Base-by-base conservation (phyloP, 1,140 invertebrate genomes). In the Galleria mellonella region DNA sequence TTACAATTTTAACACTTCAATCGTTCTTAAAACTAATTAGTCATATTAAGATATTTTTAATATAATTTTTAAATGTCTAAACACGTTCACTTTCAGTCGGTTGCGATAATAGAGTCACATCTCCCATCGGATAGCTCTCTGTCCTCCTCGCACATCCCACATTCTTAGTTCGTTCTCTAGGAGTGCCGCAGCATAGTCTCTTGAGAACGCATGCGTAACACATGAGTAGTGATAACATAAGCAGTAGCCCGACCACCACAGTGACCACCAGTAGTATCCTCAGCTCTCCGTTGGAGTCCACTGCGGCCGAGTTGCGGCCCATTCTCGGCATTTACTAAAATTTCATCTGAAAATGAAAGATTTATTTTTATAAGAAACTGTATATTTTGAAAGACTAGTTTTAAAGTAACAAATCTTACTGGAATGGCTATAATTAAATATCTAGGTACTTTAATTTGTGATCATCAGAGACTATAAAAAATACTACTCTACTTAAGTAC, bases 151-250 rank as follows among this genome's bases (percentile, higher is more conserved):
- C 72, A 36, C 59, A 62, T 9, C 65, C 74, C 44, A 73, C 45
- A 23, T 84, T 60, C 54, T 86, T 82, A 17, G 74, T 63, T 35
- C 76, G 62, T 43, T 86, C 83, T 30, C 78, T 62, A 0, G 81
- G 61, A 9, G 73, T 73, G 17, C 78, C 73, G 36, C 87, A 89
- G 55, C 87, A 89, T 0, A 89, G 69, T 43, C 87, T 69, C 23
- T 85, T 72, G 17, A 89, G 81, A 10, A 89, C 88, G 49, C 86
- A 88, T 9, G 87, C 83, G 51, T 89, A 89, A 49, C 88, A 89
- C 70, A 88, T 79, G 0, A 89, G 69, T 9, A 89, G 58, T 0
- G 86, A 87, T 12, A 87, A 57, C 83, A 89, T 87, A 9, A 88
- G 65, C 0, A 88, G 52, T 17, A 87, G 66, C 0, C 88, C 88